phyloP scores from a whole-genome alignment of 2,797 vertebrate species.

The Phoxinus dragarum region DNA sequence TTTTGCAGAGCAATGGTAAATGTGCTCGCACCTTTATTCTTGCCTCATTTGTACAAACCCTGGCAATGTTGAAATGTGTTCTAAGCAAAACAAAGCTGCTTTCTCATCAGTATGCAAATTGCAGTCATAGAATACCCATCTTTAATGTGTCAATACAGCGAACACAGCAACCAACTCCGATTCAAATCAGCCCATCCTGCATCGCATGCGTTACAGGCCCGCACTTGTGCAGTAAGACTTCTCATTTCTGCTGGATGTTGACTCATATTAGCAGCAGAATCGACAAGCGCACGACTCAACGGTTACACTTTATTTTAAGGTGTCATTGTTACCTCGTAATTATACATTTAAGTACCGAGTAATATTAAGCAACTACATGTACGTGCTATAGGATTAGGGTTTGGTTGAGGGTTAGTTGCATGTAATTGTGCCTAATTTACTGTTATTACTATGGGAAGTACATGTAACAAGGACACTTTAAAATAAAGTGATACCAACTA shows the following conservation, averaged over 20 bases:
- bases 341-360: too few species aligned
- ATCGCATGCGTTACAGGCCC: background rate
- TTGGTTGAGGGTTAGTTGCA: too few species aligned
- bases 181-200: background rate
- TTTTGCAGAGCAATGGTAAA: background rate
- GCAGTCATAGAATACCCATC: slow-evolving; percentile 8
- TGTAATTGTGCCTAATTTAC: too few species aligned
- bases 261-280: slow-evolving; percentile 26
- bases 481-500: too few species aligned
- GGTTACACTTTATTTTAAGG: too few species aligned
- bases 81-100: background rate
- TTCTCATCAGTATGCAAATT: background rate
- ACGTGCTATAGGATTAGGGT: too few species aligned
- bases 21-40: background rate
- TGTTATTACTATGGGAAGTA: too few species aligned
- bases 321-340: too few species aligned
- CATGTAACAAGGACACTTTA: too few species aligned
- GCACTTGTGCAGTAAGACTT: background rate
- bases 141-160: slow-evolving; percentile 42
- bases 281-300: background rate
- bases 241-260: background rate
- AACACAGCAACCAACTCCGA: slow-evolving; percentile 7
- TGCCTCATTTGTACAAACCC: background rate
- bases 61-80: background rate
- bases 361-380: too few species aligned